phyloP scores from a whole-genome alignment of 2,113 vertebrate species.

The Addax nasomaculatus region DNA sequence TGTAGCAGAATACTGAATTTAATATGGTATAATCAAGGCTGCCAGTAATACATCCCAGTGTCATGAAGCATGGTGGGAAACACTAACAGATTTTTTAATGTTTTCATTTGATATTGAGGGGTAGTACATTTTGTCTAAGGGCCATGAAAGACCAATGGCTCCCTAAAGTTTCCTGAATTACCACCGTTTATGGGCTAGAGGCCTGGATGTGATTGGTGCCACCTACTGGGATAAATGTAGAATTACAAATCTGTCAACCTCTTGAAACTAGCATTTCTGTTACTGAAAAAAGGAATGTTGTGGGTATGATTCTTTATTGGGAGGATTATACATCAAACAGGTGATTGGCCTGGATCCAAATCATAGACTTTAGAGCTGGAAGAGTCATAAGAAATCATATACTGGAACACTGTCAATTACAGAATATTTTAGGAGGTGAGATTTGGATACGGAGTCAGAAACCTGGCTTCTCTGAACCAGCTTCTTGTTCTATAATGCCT shows the following conservation, averaged over 20 bases:
- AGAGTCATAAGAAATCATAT: background rate
- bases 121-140: constrained; percentile 29
- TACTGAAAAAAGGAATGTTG: background rate
- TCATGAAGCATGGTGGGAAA: constrained; percentile 15
- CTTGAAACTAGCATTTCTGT: background rate
- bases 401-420: background rate
- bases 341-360: background rate
- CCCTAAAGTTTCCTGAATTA: constrained; percentile 17
- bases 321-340: background rate
- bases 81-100: background rate
- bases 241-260: constrained; percentile 35
- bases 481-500: background rate
- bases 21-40: constrained; percentile 18
- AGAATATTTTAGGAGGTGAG: background rate
- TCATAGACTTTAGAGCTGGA: background rate
- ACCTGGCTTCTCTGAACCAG: background rate
- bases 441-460: background rate
- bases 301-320: background rate
- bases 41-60: constrained; percentile 11
- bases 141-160: background rate
- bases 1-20: background rate
- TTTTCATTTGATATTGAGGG: background rate
- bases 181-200: background rate
- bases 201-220: constrained; percentile 62
- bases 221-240: constrained; percentile 50